Evolutionary conservation across 2,113 vertebrate species (phyloP).

Genomic region (Oophaga pumilio): DNA sequence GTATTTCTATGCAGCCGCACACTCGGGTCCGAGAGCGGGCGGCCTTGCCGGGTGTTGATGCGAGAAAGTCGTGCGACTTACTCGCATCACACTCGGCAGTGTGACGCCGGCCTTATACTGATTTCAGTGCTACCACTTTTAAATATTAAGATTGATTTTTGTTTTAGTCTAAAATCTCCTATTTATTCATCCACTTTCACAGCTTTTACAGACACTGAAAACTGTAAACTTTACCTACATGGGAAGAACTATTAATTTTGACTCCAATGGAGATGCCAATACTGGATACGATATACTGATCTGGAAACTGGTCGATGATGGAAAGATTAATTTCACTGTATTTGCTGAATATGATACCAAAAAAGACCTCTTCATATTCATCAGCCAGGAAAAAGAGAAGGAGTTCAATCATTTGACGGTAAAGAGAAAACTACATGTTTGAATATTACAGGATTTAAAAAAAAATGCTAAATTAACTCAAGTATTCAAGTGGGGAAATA

Average conservation of each 20-base stretch:
- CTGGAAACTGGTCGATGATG: constrained; percentile 73
- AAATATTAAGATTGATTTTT: background rate
- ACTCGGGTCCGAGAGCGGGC: too few species aligned
- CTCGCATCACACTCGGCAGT: too few species aligned
- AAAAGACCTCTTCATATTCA: constrained; percentile 70
- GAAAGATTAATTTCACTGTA: constrained; percentile 64
- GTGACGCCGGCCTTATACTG: too few species aligned
- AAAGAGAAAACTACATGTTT: constrained; percentile 19
- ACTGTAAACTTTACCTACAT: constrained; percentile 66
- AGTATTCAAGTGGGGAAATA: too few species aligned
- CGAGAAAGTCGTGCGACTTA: too few species aligned
- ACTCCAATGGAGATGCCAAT: constrained; percentile 77
- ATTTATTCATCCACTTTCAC: constrained; percentile 31
- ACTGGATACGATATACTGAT: constrained; percentile 78
- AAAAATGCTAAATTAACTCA: too few species aligned
- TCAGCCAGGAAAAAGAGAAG: constrained; percentile 63
- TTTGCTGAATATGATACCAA: constrained; percentile 78
- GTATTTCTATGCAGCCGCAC: too few species aligned
- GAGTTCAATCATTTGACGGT: constrained; percentile 75
- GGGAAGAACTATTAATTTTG: constrained; percentile 73
- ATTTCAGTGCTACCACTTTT: background rate
- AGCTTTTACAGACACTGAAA: constrained; percentile 78
- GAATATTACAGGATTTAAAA: background rate
- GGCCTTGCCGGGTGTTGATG: too few species aligned
- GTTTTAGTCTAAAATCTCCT: background rate